Evolutionary conservation across 2,113 vertebrate species (phyloP).

Genomic region (Oenanthe melanoleuca): DNA sequence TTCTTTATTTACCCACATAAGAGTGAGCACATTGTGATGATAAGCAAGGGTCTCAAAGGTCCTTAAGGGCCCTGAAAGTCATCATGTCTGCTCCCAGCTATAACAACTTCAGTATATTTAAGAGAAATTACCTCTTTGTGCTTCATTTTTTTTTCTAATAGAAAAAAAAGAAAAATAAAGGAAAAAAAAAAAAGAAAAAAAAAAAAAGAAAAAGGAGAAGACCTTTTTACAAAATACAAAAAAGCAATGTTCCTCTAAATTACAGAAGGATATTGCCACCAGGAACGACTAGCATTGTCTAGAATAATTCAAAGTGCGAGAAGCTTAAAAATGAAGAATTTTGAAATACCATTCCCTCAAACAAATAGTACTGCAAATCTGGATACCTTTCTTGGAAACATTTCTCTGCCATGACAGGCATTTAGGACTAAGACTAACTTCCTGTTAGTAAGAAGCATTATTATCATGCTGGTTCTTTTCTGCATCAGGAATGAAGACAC

Average conservation of each 20-base stretch:
- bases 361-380: neutral
- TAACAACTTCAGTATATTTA: neutral
- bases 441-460: neutral
- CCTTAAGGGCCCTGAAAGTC: neutral
- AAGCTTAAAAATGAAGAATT: neutral
- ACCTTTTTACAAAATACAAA: neutral
- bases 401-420: neutral
- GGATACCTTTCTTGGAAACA: neutral
- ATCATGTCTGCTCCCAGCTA: neutral
- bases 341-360: neutral
- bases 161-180: neutral
- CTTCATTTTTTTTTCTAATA: neutral
- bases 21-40: neutral
- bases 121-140: neutral
- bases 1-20: neutral
- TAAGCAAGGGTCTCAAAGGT: neutral
- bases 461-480: neutral
- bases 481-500: neutral
- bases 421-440: conserved; percentile 51
- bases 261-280: neutral
- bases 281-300: neutral
- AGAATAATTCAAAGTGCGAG: neutral
- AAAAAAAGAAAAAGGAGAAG: neutral
- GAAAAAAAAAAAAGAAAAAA: neutral
- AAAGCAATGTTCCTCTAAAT: neutral